Conservation (phyloP, 2,888 invertebrate genomes). For the Oxycera nigricornis region DNA sequence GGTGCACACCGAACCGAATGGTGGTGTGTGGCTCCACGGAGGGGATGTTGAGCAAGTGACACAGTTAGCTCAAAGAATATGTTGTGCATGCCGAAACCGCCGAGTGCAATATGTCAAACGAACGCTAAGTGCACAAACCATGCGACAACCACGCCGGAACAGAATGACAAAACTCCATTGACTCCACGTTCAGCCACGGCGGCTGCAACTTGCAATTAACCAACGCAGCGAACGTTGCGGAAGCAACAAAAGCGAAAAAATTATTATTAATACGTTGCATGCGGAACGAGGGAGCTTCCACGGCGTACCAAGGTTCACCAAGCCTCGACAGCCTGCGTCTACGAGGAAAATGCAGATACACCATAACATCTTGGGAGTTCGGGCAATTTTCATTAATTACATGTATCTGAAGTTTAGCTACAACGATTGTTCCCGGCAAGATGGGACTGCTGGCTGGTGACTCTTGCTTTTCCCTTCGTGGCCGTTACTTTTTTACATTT, state of each 20-base stretch:
- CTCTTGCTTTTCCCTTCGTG: not conserved
- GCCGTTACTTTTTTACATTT: not conserved
- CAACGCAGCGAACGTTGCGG: not conserved
- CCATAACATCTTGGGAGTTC: slow-evolving; percentile 12
- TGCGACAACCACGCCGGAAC: not conserved
- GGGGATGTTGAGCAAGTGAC: not conserved
- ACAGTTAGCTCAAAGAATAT: not conserved
- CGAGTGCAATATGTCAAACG: slow-evolving; percentile 15
- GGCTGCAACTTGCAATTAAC: not conserved
- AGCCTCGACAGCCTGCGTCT: not conserved
- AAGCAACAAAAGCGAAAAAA: not conserved
- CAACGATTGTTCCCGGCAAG: not conserved
- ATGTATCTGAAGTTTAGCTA: not conserved
- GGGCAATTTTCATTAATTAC: slow-evolving; percentile 27
- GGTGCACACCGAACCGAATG: not conserved
- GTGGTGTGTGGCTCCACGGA: no score
- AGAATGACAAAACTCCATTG: not conserved
- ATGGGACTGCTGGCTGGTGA: not conserved
- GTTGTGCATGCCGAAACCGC: not conserved
- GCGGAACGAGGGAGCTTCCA: not conserved
- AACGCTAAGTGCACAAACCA: slow-evolving; percentile 6
- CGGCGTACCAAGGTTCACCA: not conserved
- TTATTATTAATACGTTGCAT: slow-evolving; percentile 6
- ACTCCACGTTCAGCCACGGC: not conserved
- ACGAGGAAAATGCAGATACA: slow-evolving; percentile 5